Conservation (phyloP, 2,888 invertebrate genomes). For the Nebria salina region DNA sequence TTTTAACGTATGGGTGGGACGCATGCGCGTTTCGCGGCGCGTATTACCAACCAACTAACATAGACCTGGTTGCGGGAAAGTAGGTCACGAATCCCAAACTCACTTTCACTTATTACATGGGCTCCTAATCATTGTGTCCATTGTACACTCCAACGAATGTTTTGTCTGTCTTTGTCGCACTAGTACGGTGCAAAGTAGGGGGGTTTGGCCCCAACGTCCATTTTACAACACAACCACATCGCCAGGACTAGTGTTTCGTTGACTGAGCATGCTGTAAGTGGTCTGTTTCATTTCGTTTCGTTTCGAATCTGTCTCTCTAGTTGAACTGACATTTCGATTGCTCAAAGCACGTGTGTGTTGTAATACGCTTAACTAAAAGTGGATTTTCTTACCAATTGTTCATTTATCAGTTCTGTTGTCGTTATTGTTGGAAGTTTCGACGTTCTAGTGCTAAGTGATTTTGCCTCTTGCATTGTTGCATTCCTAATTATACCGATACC, state of each 20-base stretch:
- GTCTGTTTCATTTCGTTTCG: no score
- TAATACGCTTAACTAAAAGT: background rate
- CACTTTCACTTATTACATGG: constrained; percentile 91
- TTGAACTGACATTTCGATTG: constrained; percentile 1
- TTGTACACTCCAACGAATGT: constrained; percentile 69
- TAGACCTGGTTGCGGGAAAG: constrained; percentile 93
- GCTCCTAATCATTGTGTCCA: constrained; percentile 76
- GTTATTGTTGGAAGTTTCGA: no score
- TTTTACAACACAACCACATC: constrained; percentile 11
- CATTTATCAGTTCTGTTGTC: no score
- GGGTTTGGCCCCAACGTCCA: constrained; percentile 61
- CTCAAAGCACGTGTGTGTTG: background rate
- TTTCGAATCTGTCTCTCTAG: no score
- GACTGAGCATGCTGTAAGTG: constrained; percentile 8
- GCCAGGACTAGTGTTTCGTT: constrained; percentile 9
- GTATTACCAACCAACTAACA: constrained; percentile 68
- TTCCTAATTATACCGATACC: no score
- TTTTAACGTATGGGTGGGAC: background rate
- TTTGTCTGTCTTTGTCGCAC: constrained; percentile 39
- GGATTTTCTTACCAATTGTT: no score
- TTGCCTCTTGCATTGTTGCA: no score
- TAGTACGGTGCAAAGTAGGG: constrained; percentile 46
- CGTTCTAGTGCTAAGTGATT: no score
- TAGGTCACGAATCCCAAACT: constrained; percentile 80
- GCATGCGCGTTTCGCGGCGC: background rate